Evolutionary conservation across 2,113 vertebrate genomes (phyloP), one percentile per base, ranked within the genome.

Genomic region (Hassar affinis): DNA sequence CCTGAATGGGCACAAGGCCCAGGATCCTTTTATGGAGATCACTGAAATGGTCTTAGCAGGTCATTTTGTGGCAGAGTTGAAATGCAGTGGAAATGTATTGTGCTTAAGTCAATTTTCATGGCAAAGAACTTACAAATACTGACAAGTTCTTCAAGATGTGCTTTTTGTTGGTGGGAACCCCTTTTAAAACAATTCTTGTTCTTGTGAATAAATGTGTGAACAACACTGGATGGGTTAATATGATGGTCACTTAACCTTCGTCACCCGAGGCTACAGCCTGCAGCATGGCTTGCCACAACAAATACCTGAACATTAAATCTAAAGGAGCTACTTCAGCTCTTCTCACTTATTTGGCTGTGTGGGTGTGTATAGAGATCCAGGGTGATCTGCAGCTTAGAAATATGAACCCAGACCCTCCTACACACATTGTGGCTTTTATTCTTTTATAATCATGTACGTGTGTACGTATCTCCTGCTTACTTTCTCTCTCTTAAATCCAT

Each of bases 291-390:
- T 22, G 4, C 15, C 61, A 33, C 27, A 33, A 33, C 33, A 68
- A 68, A 38, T 22, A 52, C 45, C 6, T 52, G 27, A 51, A 17
- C n/a, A 8, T 52, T 15, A 54, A 33, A 22, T 68, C 64, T 42
- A 77, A 49, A 66, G 27, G 18, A 47, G 18, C 78, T 66, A 9
- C 18, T 66, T 17, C 45, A 80, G 78, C 78, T 66, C 52, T 68
- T 66, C 66, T 25, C 15, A 33, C 17, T 8, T 8, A 64, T 80
- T 7, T 72, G 59, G 57, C 30, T 15, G 20, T 56, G 51, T 69
- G 47, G 11, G 25, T 56, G 35, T 81, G 33, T 12, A 33, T 33
- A 5, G 62, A 51, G 10, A 38, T 81, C 27, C 77, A 62, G 56
- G 15, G 56, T 1, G 8, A 54, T 18, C 18, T 57, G 52, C 51